A percentile compares a stretch with the other conserved stretches of the same genome.
phyloP scores from a whole-genome alignment of 2,113 vertebrate species.

The Apodemus sylvaticus region DNA sequence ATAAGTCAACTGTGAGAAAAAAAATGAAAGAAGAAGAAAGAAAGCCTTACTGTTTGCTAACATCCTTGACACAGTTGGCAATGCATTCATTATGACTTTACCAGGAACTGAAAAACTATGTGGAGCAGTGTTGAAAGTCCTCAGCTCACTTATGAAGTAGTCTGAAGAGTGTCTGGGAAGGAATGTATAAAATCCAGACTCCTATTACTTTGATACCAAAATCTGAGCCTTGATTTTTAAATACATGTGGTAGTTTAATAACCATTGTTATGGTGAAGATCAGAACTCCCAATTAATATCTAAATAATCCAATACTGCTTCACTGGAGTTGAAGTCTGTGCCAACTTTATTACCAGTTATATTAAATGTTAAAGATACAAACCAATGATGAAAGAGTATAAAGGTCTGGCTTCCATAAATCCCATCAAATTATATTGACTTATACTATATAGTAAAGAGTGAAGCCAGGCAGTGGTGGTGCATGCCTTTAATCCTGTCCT shows the following conservation, averaged over 20 bases:
- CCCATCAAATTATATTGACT: not conserved
- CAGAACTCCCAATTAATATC: not conserved
- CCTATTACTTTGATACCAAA: not conserved
- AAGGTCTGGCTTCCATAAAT: not conserved
- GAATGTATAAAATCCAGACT: not conserved
- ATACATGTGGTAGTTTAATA: not conserved
- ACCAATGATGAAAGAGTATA: not conserved
- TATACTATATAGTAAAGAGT: no score
- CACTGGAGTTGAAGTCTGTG: not conserved
- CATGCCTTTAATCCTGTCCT: no score
- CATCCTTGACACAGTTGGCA: accelerated
- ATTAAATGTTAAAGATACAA: conserved; percentile 9
- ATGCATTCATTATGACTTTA: accelerated
- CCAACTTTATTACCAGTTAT: not conserved
- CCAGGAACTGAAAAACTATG: not conserved
- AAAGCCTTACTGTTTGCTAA: accelerated
- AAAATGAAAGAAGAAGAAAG: not conserved
- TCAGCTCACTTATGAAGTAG: not conserved
- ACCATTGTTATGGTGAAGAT: not conserved
- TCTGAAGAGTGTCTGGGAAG: not conserved
- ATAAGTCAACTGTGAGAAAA: not conserved
- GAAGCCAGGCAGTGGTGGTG: no score
- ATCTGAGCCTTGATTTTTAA: not conserved
- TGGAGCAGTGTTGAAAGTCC: not conserved
- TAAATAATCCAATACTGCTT: not conserved